These are phyloP conservation scores for Octopus bimaculoides DNA, from an alignment of 1,140 invertebrate genomes.

Conservation along the genomic window DNA sequence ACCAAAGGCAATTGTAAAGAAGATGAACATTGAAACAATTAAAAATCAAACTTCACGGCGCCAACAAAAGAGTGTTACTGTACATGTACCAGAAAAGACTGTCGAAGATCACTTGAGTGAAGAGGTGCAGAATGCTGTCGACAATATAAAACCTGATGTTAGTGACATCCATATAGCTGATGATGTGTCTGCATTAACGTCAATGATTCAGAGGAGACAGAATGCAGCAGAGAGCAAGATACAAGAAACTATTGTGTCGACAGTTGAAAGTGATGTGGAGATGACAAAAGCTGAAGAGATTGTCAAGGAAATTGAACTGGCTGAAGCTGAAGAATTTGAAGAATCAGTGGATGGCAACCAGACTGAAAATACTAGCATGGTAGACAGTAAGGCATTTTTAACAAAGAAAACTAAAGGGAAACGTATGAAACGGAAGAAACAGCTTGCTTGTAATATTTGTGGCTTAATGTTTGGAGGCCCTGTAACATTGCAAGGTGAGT, in stretches of 20 bases:
- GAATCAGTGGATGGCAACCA: neutral
- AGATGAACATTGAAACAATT: neutral
- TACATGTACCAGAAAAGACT: neutral
- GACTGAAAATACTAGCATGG: too few relatives aligned
- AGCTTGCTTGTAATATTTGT: conserved; percentile 24
- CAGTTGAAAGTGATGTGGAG: neutral
- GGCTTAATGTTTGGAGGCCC: conserved; percentile 23
- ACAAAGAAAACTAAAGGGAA: neutral
- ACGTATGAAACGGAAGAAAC: conserved; percentile 12
- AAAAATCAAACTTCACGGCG: neutral
- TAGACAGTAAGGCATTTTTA: too few relatives aligned
- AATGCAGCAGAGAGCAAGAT: neutral
- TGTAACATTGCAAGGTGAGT: conserved; percentile 30
- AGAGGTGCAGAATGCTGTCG: neutral
- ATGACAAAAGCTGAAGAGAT: neutral
- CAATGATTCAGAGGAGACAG: neutral
- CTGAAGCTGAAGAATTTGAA: neutral
- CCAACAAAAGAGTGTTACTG: neutral
- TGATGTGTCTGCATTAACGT: neutral
- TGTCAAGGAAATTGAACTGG: neutral
- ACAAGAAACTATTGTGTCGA: neutral
- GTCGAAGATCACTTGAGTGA: neutral
- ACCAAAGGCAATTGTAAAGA: neutral
- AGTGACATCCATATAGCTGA: neutral
- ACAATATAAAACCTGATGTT: neutral